phyloP scores from a whole-genome alignment of 2,113 vertebrate species.

The Apteryx mantelli region DNA sequence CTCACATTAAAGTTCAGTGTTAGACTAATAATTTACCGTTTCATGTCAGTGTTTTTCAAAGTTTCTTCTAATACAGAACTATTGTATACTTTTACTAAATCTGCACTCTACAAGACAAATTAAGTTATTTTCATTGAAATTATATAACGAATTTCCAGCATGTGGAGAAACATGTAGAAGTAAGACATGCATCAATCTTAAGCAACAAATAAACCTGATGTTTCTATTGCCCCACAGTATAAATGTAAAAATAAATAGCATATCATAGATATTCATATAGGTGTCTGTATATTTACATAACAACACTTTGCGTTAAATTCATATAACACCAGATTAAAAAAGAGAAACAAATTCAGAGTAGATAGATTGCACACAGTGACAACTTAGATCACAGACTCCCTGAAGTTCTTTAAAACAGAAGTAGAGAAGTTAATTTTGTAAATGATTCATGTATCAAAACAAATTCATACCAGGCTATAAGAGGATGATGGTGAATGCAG shows the following conservation, averaged over 20 bases:
- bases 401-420: not conserved
- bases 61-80: not conserved
- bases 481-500: not conserved
- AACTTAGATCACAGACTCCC: not conserved
- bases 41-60: not conserved
- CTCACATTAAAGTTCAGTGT: not conserved
- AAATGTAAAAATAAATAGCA: not conserved
- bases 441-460: not conserved
- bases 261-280: not conserved
- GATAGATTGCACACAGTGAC: not conserved
- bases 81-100: not conserved
- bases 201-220: not conserved
- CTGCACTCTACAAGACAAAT: not conserved
- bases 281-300: not conserved
- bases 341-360: not conserved
- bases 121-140: not conserved
- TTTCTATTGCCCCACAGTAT: not conserved
- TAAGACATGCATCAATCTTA: not conserved
- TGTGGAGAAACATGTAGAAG: not conserved
- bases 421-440: not conserved
- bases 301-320: not conserved
- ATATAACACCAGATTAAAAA: not conserved
- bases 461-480: not conserved
- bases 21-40: not conserved
- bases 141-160: not conserved